Evolutionary conservation across 2,888 invertebrate genomes (phyloP).

Genomic region (Cecidostiba fungosa): DNA sequence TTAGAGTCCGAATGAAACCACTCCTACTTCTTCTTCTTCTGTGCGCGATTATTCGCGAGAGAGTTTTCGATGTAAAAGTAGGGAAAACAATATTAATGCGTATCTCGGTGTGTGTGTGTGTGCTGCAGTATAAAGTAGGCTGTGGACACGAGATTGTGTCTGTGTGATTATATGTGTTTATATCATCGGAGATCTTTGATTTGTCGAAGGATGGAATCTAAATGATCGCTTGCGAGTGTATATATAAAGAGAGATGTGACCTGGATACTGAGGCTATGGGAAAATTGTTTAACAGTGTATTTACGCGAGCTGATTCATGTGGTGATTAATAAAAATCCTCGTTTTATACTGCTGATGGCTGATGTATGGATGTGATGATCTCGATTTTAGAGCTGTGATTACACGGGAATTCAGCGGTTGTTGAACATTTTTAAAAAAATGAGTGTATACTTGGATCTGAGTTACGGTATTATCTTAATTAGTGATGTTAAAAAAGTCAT

Average conservation of each 20-base stretch:
- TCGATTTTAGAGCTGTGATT: background rate
- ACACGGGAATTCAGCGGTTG: background rate
- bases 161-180: background rate
- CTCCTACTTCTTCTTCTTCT: background rate
- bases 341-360: background rate
- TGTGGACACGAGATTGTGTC: background rate
- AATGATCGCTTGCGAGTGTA: background rate
- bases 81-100: conserved; percentile 32
- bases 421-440: too few relatives aligned
- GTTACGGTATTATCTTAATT: too few relatives aligned
- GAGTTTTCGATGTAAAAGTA: background rate
- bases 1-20: background rate
- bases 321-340: background rate
- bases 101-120: background rate
- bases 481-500: too few relatives aligned
- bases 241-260: background rate
- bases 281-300: background rate
- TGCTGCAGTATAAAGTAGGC: background rate
- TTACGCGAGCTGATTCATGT: background rate
- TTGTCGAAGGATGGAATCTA: background rate
- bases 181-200: background rate
- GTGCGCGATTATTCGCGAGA: background rate
- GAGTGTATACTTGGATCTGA: too few relatives aligned
- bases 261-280: background rate
- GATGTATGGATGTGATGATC: background rate